Evolutionary conservation across 2,113 vertebrate genomes (phyloP), one percentile per base, ranked within the genome.

Genomic region (Etheostoma cragini): DNA sequence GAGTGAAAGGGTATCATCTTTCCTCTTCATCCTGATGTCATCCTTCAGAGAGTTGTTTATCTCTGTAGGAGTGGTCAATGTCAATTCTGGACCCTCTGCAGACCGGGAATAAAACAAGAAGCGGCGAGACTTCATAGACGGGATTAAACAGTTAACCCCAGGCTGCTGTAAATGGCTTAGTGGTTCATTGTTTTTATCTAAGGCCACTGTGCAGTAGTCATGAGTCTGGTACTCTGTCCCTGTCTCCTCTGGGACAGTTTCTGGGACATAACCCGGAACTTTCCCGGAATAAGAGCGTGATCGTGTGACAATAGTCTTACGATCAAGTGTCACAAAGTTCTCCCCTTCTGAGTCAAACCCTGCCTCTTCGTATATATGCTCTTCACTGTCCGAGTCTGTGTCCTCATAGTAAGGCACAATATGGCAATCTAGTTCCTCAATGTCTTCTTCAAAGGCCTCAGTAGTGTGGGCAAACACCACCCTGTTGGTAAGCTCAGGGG

Each of bases 231-330:
- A 94, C 78, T 98, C 98, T 15, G 95, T 94, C 33, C 96, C 96
- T 0, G 93, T 94, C 91, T 99, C 98, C 91, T 99, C 98, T 8
- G 96, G 97, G 54, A 99, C 98, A 1, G 98, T 98, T 92, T 99
- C 98, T 49, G 98, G 98, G 49, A 99, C 98, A n/a, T 93, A 97
- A 71, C 97, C 97, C 0, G 97, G 93, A 85, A 97, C 88, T 91
- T 97, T 99, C 1, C 96, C 97, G 21, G 97, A 98, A 56, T 97
- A 97, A 0, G 98, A 97, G 62, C 97, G 95, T 69, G 97, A 96
- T 88, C 98, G 95, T 1, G 95, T 95, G 80, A 97, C 95, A 54
- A 95, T 89, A 21, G 84, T 95, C 90, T 97, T 99, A 66, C 90
- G 92, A 88, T 99, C 98, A 8, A 88, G 53, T 35, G 95, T 83